Base-by-base conservation (phyloP, 2,888 invertebrate species). In the Lochmaea capreae region DNA sequence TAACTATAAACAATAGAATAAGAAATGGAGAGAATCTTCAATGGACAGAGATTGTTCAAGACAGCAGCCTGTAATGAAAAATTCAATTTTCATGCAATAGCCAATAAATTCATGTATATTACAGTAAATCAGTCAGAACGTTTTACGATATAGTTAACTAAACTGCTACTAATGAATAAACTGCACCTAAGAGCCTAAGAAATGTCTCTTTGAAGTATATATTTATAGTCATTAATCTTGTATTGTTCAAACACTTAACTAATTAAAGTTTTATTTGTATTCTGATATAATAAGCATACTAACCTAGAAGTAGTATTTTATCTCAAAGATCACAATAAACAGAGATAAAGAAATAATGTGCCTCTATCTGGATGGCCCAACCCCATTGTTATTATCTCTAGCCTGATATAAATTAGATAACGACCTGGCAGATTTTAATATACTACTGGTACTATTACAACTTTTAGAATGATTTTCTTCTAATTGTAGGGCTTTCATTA, bases 401-500 rank as follows among this genome's bases (percentile, higher is more conserved):
- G 67, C 22, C 57, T 74, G 74, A 72, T 79, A 81, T 43, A 82
- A 72, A 70, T 78, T 80, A 18, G 81, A 79, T 79, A 82, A 78
- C 6, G 82, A 82, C 74, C 80, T 82, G 2, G 80, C 72, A 6
- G 80, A 76, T 72, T 81, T 81, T 42, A 81, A 63, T 73, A 74
- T 63, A 58, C 67, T 70, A 72, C 66, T 73, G 62, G 67, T 73
- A 39, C 73, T 63, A 66, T 76, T 74, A n/a, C 49, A 18, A 52
- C 71, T 65, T 65, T 83, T 81, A 22, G 86, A 89, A 22, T 83
- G 79, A 18, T 86, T 43, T 26, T 59, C 89, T 85, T 91, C 91
- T 76, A 89, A 89, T 76, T 92, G 90, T 76, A 91, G 89, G 67
- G 92, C 87, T 71, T 91, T 91, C 81, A 92, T 88, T 67, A 91